Base-by-base conservation (phyloP, 2,113 vertebrate genomes). In the Pantherophis guttatus region DNA sequence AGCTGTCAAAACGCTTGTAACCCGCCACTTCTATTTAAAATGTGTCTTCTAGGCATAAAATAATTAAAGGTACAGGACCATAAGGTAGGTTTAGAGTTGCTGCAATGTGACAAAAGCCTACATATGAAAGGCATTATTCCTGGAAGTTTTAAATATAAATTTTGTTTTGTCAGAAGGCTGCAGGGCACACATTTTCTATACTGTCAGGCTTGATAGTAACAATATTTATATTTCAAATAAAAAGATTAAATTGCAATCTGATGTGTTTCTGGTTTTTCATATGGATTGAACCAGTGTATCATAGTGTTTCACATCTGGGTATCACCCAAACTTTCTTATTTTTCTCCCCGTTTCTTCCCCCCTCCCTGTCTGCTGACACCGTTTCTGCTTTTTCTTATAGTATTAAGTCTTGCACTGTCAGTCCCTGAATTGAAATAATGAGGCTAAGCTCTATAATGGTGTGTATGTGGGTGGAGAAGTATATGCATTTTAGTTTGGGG, bases 31-130 rank as follows among this genome's bases (percentile, higher is more conserved):
- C 98, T 98, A 98, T 98, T 98, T 98, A 98, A 98, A 98, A 98
- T 98, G 97, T 98, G 98, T 98, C 98, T 98, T 98, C 98, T 98
- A 98, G 98, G 98, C 98, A 98, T 98, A 98, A 98, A 98, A 98
- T 98, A 98, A 98, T 98, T 98, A 98, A 98, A 98, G 98, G 98
- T 98, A 96, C 96, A 97, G 98, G 98, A 96, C 97, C 97, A 97
- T 97, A 97, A 97, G 96, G 97, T 97, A 97, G 97, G 95, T 97
- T 97, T 94, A 97, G 97, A 97, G 97, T 97, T 90, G 94, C 96
- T 96, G 97, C 98, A 97, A 97, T 97, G 97, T 98, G 98, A 98
- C 98, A 98, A 97, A 98, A 97, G 96, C 97, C 96, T 95, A 93
- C 96, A 97, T 97, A 98, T 98, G 96, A 98, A 98, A 98, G 98